A percentile compares a stretch with the other conserved stretches of the same genome.
Evolutionary conservation across 1,140 invertebrate genomes (phyloP).

Genomic region (Trissolcus basalis): DNA sequence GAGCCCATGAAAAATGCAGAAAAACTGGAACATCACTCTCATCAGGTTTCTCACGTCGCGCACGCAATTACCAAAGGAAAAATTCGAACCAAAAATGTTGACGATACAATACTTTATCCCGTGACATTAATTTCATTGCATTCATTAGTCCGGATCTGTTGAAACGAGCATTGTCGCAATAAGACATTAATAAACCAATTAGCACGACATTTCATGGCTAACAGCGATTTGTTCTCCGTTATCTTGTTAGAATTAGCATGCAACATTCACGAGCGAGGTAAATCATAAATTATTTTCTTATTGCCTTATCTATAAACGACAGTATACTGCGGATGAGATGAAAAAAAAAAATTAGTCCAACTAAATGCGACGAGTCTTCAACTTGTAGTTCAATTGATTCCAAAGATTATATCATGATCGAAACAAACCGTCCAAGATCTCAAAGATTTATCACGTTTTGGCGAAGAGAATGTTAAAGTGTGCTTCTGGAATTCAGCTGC

Average conservation of each 20-base stretch:
- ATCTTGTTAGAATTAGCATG: constrained; percentile 11
- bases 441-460: too few relatives aligned
- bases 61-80: background rate
- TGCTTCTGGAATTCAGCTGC: too few relatives aligned
- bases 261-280: too few relatives aligned
- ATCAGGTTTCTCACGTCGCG: constrained; percentile 1
- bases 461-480: too few relatives aligned
- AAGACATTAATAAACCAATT: constrained; percentile 23
- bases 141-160: constrained; percentile 14
- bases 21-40: constrained; percentile 9
- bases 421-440: too few relatives aligned
- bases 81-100: background rate
- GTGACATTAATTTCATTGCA: constrained; percentile 4
- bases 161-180: background rate
- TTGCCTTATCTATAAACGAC: too few relatives aligned
- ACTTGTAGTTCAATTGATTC: too few relatives aligned
- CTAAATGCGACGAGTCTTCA: too few relatives aligned
- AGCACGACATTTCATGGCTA: constrained; percentile 26
- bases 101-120: background rate
- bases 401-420: too few relatives aligned
- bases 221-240: constrained; percentile 23
- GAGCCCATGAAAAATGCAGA: constrained; percentile 19
- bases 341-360: too few relatives aligned
- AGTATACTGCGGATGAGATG: too few relatives aligned
- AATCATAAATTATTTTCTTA: too few relatives aligned